These are phyloP conservation scores for Hydraecia micacea DNA, from an alignment of 2,888 invertebrate species.

Conservation along the genomic window DNA sequence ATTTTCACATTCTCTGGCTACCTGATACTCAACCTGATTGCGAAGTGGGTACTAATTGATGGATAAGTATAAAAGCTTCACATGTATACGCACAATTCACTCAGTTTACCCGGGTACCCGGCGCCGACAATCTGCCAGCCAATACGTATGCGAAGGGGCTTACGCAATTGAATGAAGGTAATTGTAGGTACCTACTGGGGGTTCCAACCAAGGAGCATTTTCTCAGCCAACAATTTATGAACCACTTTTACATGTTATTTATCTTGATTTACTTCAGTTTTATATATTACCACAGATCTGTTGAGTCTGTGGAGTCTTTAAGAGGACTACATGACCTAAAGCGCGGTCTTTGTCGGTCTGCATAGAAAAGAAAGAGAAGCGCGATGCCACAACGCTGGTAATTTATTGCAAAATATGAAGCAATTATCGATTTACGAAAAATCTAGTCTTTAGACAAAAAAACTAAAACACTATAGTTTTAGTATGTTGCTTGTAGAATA, in stretches of 20 bases:
- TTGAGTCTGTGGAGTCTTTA: not conserved
- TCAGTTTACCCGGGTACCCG: not conserved
- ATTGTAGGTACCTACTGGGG: no score
- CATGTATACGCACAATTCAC: not conserved
- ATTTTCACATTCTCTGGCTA: not conserved
- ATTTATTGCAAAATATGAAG: no score
- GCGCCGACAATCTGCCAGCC: not conserved
- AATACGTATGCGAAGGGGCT: not conserved
- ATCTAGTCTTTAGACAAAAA: no score
- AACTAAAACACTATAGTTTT: no score
- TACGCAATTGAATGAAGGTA: not conserved
- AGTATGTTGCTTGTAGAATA: no score
- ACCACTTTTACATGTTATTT: not conserved
- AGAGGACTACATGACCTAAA: no score
- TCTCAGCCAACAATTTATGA: not conserved
- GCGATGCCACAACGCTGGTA: no score
- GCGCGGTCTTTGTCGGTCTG: no score
- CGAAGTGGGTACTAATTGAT: not conserved
- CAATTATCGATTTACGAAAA: no score
- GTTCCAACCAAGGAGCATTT: not conserved
- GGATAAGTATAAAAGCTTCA: not conserved
- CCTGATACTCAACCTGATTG: not conserved
- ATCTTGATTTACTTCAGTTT: not conserved
- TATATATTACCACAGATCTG: not conserved
- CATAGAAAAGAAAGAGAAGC: no score